Percentiles rank a stretch among this genome's conserved stretches.
These are phyloP conservation scores for Chloropsis hardwickii DNA, from an alignment of 2,113 vertebrate species.

Conservation along the genomic window DNA sequence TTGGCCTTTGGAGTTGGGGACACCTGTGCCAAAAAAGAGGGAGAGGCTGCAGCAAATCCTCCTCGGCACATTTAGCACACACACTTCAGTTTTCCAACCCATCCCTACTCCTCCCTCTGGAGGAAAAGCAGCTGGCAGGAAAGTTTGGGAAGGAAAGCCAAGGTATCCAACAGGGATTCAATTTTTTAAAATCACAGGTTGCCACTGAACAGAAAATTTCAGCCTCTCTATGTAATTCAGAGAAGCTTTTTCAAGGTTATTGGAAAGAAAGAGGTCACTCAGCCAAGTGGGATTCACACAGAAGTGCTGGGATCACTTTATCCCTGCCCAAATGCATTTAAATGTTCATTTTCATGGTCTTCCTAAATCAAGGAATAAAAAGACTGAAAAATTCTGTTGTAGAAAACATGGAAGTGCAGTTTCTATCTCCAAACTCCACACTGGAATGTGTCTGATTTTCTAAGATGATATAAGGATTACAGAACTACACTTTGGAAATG, in stretches of 20 bases:
- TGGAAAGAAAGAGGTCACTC: fast-evolving
- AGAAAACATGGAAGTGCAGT: neutral
- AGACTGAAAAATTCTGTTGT: fast-evolving
- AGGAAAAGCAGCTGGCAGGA: neutral
- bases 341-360: neutral
- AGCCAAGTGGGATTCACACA: neutral
- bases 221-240: neutral
- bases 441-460: neutral
- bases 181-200: neutral
- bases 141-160: neutral
- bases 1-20: constrained; percentile 81
- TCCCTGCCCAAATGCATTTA: neutral
- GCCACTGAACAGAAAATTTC: neutral
- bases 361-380: neutral
- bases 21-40: constrained; percentile 43
- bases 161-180: neutral
- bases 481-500: neutral
- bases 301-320: neutral
- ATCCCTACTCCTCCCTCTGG: fast-evolving
- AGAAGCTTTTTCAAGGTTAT: neutral
- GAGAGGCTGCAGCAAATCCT: neutral
- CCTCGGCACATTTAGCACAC: fast-evolving
- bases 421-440: neutral
- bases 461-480: fast-evolving
- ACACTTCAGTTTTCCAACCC: neutral